Percentiles rank a stretch among this genome's conserved stretches.
Conservation (phyloP, 2,888 invertebrate species). For the Ceriagrion tenellum region DNA sequence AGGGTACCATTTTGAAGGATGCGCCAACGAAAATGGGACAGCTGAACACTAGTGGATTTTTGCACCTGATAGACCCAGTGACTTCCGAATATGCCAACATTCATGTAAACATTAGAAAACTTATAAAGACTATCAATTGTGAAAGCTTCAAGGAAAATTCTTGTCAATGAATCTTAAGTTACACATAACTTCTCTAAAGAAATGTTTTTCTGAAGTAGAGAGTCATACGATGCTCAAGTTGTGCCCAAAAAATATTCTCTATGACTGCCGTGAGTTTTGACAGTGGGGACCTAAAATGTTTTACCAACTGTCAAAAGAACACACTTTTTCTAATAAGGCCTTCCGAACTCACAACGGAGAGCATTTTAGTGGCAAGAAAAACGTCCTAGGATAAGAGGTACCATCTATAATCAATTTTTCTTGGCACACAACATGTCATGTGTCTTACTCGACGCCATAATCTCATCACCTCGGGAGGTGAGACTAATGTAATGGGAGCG, state of each 20-base stretch:
- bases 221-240: too few species aligned
- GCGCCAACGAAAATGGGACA: too few species aligned
- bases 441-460: conserved; percentile 34
- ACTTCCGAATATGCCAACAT: too few species aligned
- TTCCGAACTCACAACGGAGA: not conserved
- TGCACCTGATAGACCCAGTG: too few species aligned
- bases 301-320: not conserved
- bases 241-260: not conserved
- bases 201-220: too few species aligned
- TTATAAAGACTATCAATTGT: too few species aligned
- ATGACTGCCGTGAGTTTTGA: not conserved
- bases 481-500: conserved; percentile 25
- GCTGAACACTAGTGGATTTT: too few species aligned
- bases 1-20: too few species aligned
- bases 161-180: too few species aligned
- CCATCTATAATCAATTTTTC: conserved; percentile 14
- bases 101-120: too few species aligned
- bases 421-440: conserved; percentile 19
- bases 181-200: too few species aligned
- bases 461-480: conserved; percentile 31
- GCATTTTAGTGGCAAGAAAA: not conserved
- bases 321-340: not conserved
- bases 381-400: not conserved
- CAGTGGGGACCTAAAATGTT: not conserved
- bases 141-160: too few species aligned